Base-by-base conservation (phyloP, 1,140 invertebrate genomes). In the Luehdorfia chinensis region DNA sequence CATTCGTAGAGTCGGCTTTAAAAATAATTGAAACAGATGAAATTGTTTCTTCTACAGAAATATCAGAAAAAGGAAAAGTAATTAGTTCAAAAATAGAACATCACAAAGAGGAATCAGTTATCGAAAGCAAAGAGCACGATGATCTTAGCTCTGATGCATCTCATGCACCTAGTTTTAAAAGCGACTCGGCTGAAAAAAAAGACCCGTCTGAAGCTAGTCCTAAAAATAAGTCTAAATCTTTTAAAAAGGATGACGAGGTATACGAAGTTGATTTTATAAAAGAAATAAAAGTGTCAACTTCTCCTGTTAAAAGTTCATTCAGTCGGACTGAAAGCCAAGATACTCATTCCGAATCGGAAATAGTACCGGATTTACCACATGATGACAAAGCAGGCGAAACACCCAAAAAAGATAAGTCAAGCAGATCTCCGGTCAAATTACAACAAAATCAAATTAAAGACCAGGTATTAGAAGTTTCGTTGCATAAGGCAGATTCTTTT, bases 391-490 rank as follows among this genome's bases (percentile, higher is more conserved):
- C 59, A 18, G 59, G 55, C 34, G 75, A 84, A 25, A 74, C 72
- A 5, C 71, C 77, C 9, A 75, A 83, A 55, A 85, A 84, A 68
- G 84, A 89, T 50, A 84, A 72, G 63, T 45, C 21, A 8, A 39
- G 37, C 15, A 83, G 71, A 51, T 87, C 88, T 18, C 87, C 88
- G 0, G 77, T 90, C 21, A 85, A 89, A 61, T 76, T 89, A 66
- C 87, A 89, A 13, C 85, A 90, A 69, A 86, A 90, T 69, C 84
- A 89, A 55, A 79, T 90, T 49, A 84, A 89, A 60, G 89, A 91
- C 55, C 89, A 89, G 47, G 77, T 92, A 34, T 91, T 91, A 89
- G 91, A 92, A 85, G 88, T 91, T 16, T 88, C 91, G 14, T 67
- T 91, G 8, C 87, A 90, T 73, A 87, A 89, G 62, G 75, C 85